These are phyloP conservation scores for Lycocerus yunnanus DNA, from an alignment of 2,888 invertebrate genomes.

Conservation along the genomic window DNA sequence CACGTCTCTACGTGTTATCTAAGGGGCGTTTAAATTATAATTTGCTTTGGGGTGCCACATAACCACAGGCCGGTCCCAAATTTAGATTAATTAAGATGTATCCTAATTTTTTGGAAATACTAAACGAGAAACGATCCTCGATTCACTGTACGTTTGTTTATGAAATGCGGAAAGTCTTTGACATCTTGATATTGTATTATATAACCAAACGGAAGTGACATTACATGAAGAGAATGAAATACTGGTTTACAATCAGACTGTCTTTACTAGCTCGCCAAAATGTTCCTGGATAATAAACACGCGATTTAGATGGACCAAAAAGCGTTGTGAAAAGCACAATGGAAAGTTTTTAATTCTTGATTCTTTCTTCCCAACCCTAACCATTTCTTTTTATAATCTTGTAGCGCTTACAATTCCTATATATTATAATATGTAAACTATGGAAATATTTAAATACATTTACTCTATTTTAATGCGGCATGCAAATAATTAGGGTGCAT, in stretches of 20 bases:
- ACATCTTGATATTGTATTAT: neutral
- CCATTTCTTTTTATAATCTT: neutral
- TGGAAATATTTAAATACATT: neutral
- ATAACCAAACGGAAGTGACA: neutral
- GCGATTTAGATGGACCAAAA: neutral
- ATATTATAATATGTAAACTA: neutral
- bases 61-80: neutral
- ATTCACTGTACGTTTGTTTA: neutral
- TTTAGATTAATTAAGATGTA: neutral
- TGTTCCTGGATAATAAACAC: neutral
- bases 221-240: neutral
- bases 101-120: neutral
- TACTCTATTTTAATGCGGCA: neutral
- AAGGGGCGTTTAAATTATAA: neutral
- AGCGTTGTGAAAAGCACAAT: neutral
- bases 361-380: neutral
- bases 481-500: neutral
- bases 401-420: neutral
- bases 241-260: neutral
- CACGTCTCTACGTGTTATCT: neutral
- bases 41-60: neutral
- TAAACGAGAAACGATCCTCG: neutral
- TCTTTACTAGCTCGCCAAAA: neutral
- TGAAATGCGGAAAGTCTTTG: neutral
- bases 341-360: neutral